These are phyloP conservation scores for Ailuropoda melanoleuca DNA, from an alignment of 2,113 vertebrate genomes.

Conservation along the genomic window DNA sequence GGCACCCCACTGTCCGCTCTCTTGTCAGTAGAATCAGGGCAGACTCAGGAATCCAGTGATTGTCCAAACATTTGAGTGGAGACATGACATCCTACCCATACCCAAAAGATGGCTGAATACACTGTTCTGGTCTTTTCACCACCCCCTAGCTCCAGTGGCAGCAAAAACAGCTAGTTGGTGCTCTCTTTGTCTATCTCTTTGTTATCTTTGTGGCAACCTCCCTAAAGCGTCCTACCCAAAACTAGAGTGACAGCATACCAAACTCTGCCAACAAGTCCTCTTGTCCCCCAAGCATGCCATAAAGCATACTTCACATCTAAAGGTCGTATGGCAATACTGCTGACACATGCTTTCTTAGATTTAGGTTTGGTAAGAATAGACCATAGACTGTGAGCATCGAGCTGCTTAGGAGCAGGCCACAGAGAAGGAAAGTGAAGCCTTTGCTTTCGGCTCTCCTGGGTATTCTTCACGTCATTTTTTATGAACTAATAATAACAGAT, in stretches of 20 bases:
- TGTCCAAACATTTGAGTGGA: neutral
- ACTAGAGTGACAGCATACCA: neutral
- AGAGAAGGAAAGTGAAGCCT: neutral
- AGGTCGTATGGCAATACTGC: neutral
- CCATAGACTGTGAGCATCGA: rapidly evolving
- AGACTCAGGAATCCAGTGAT: neutral
- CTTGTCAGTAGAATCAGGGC: neutral
- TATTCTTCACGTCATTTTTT: neutral
- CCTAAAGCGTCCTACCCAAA: neutral
- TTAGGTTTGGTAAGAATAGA: neutral
- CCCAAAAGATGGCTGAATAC: neutral
- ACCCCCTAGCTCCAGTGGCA: neutral
- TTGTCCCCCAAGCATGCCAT: neutral
- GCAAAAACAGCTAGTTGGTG: neutral
- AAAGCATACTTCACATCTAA: neutral
- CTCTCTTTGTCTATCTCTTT: neutral
- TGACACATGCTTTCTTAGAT: neutral
- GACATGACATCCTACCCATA: neutral
- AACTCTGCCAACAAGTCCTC: neutral
- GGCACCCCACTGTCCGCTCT: neutral
- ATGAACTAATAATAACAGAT: conserved; percentile 45
- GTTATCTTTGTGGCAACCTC: neutral
- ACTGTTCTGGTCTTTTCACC: neutral
- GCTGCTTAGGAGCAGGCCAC: neutral
- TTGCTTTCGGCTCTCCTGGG: neutral